A percentile compares a stretch with the other conserved stretches of the same genome.
These are phyloP conservation scores for Drosophila leontia DNA, from an alignment of 1,140 invertebrate genomes.

Conservation along the genomic window DNA sequence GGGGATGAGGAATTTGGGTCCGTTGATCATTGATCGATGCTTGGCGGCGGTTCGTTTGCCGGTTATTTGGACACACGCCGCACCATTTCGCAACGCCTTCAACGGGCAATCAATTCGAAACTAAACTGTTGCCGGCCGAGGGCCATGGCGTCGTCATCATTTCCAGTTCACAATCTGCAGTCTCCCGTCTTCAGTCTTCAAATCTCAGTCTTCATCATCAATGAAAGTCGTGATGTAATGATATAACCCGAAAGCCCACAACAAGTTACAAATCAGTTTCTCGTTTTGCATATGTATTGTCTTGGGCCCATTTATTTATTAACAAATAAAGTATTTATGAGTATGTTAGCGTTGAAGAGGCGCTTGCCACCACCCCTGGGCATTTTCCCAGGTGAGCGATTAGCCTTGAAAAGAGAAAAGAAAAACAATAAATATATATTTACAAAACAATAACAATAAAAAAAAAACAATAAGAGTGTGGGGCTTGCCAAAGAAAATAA, in stretches of 20 bases:
- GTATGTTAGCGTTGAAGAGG: slow-evolving; percentile 38
- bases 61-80: slow-evolving; percentile 9
- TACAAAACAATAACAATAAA: background rate
- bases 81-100: slow-evolving; percentile 34
- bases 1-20: slow-evolving; percentile 1
- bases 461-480: background rate
- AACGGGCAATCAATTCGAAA: slow-evolving; percentile 39
- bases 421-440: slow-evolving; percentile 4
- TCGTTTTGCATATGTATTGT: slow-evolving; percentile 32
- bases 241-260: slow-evolving; percentile 35
- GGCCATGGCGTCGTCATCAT: slow-evolving; percentile 27
- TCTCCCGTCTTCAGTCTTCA: slow-evolving; percentile 5
- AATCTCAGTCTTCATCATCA: slow-evolving; percentile 14
- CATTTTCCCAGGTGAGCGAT: slow-evolving; percentile 11
- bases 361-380: background rate
- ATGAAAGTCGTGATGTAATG: slow-evolving; percentile 59
- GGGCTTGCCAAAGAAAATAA: slow-evolving; percentile 1
- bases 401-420: slow-evolving; percentile 25
- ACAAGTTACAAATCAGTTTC: slow-evolving; percentile 39
- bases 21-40: slow-evolving; percentile 1
- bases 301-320: slow-evolving; percentile 39
- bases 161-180: background rate
- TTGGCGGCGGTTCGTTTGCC: background rate
- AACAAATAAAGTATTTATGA: slow-evolving; percentile 48
- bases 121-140: slow-evolving; percentile 39